Conservation (phyloP, 2,888 invertebrate species). For the Drosophila paracracens region DNA sequence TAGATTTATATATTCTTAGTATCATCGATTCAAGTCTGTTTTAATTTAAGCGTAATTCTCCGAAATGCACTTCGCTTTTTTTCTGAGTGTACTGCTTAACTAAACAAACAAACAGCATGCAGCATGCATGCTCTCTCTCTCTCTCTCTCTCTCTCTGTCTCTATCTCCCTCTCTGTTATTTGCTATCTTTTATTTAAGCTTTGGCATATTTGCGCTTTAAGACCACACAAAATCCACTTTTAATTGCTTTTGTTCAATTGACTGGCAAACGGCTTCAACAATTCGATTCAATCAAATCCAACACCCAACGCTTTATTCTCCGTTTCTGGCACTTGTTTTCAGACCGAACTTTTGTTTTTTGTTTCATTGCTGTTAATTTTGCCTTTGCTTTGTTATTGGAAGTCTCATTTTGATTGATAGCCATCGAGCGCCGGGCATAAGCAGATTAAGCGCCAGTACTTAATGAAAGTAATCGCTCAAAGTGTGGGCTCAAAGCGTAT, state of each 20-base stretch:
- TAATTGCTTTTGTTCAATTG: constrained; percentile 84
- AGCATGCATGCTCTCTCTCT: neutral
- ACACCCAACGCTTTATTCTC: constrained; percentile 54
- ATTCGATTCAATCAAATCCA: constrained; percentile 67
- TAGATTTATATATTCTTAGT: neutral
- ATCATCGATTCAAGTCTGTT: neutral
- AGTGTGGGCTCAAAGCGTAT: constrained; percentile 48
- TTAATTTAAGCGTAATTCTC: neutral
- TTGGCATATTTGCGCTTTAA: constrained; percentile 72
- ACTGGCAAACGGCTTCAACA: constrained; percentile 61
- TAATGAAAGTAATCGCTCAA: constrained; percentile 78
- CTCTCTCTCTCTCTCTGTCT: neutral
- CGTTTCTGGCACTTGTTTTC: constrained; percentile 32
- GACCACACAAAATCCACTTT: constrained; percentile 80
- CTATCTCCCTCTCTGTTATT: constrained; percentile 5
- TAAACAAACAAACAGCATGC: constrained; percentile 2
- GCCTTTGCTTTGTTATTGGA: constrained; percentile 52
- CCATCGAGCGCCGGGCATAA: constrained; percentile 62
- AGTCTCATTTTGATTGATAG: constrained; percentile 72
- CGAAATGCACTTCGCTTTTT: neutral
- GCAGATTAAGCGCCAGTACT: constrained; percentile 68
- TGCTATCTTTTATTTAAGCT: constrained; percentile 64
- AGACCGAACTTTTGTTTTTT: constrained; percentile 10
- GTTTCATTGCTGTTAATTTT: constrained; percentile 23
- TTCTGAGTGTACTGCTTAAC: constrained; percentile 24